phyloP scores from a whole-genome alignment of 2,797 vertebrate species.

The Xenentodon cancila region DNA sequence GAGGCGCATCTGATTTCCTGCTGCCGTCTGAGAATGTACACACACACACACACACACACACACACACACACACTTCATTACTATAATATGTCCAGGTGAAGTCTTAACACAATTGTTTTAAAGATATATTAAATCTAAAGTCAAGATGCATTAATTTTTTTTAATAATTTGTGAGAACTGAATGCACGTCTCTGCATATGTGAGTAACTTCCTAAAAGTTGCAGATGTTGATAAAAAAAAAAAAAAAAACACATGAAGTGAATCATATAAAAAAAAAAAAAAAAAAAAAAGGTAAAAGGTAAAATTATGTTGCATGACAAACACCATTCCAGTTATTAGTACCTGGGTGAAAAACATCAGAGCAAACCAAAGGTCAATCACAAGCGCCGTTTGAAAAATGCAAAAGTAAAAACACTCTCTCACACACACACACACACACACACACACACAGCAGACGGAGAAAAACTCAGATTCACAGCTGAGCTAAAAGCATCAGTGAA shows the following conservation, averaged over 20 bases:
- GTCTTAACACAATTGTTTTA: background rate
- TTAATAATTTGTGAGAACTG: slow-evolving; percentile 1
- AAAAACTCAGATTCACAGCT: background rate
- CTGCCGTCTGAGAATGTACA: slow-evolving; percentile 81
- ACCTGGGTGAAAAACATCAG: slow-evolving; percentile 42
- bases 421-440: too few relatives aligned
- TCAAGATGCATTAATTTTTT: background rate
- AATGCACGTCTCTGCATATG: slow-evolving; percentile 24
- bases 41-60: slow-evolving; percentile 9
- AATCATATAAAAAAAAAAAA: slow-evolving; percentile 4
- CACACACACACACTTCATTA: background rate
- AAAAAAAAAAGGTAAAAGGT: slow-evolving; percentile 20
- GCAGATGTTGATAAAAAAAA: slow-evolving; percentile 22
- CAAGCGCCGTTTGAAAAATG: slow-evolving; percentile 13
- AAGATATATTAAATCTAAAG: too few relatives aligned
- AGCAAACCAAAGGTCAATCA: slow-evolving; percentile 49
- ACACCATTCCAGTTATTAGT: slow-evolving; percentile 51
- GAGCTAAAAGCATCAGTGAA: slow-evolving; percentile 61
- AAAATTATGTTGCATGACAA: slow-evolving; percentile 28
- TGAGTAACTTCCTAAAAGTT: slow-evolving; percentile 16
- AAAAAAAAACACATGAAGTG: slow-evolving; percentile 7
- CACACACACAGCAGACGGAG: background rate
- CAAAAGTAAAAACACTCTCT: slow-evolving; percentile 27
- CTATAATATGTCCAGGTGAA: background rate
- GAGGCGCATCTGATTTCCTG: slow-evolving; percentile 90